Conservation (phyloP, 2,888 invertebrate genomes). For the Nemapogon koenigi region DNA sequence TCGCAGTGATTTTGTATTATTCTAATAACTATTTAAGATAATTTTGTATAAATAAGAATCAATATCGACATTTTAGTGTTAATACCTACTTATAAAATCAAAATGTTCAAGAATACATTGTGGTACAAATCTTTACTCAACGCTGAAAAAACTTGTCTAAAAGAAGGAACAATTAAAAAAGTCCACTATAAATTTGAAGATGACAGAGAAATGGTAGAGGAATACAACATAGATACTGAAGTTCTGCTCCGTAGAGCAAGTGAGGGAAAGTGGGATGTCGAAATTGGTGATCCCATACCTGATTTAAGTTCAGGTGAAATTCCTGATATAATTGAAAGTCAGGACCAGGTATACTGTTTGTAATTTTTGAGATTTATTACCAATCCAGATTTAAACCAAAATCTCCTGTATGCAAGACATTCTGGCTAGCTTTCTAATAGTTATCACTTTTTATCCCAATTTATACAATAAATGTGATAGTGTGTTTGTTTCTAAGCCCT, state of each 20-base stretch:
- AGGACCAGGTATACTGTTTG: constrained; percentile 63
- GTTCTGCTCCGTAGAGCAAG: constrained; percentile 76
- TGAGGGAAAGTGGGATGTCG: constrained; percentile 78
- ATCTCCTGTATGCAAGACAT: no score
- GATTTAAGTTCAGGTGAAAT: constrained; percentile 43
- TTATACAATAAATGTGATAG: no score
- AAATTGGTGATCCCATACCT: constrained; percentile 80
- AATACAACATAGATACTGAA: constrained; percentile 79
- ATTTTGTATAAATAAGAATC: no score
- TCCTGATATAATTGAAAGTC: constrained; percentile 67
- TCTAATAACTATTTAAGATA: no score
- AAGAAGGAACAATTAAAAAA: constrained; percentile 68
- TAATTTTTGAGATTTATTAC: no score
- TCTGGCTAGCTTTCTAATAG: no score
- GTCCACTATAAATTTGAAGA: constrained; percentile 83
- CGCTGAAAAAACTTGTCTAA: constrained; percentile 49
- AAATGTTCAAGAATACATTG: constrained; percentile 40
- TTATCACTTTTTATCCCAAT: no score
- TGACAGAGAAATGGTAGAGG: constrained; percentile 86
- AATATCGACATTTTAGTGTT: no score
- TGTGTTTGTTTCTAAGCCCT: no score
- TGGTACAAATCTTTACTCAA: constrained; percentile 44
- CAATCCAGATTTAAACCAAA: no score
- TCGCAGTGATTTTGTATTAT: no score
- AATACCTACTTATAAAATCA: no score